Evolutionary conservation across 2,797 vertebrate species (phyloP), one percentile per base, ranked within the genome.

Genomic region (Otolemur crassicaudatus): DNA sequence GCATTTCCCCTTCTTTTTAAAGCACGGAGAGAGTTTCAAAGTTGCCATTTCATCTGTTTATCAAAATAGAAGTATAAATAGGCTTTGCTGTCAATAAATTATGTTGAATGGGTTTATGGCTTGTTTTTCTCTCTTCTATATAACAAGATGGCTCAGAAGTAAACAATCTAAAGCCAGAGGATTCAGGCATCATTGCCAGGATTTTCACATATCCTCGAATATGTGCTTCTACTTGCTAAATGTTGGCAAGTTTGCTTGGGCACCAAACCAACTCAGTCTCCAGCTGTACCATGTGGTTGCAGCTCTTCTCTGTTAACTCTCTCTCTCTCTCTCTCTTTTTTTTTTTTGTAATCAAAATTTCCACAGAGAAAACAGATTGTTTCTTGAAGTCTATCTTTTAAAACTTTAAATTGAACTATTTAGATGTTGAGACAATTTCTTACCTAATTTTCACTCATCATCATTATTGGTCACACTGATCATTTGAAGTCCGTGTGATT

Each of bases 41-140:
- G 37, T 90, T 97, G 46, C 34, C 16, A 70, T 89, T 96, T 97
- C 63, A 94, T 82, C 69, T 94, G 23, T 86, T 92, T 84, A 87
- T 81, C 92, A 92, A 94, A 94, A 90, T 72, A 91, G 23, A 95
- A 90, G 49, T 37, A 73, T 84, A 87, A 94, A 90, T 76, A 87
- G 40, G 10, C n/a, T 46, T 87, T 90, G 37, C 46, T 92, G 76
- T 88, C 77, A 96, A 77, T 96, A 96, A 92, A 90, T 87, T 81
- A 96, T 40, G 84, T 94, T 60, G 23, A 84, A 80, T 90, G 53
- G 8, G 67, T 46, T 85, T 81, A 61, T 77, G 31, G 9, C 31
- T 89, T 85, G n/a, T 67, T 85, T 87, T 77, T 85, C 9, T 72
- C 83, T 81, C 22, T 79, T 79, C 17, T 22, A 72, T 67, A 46